phyloP scores from a whole-genome alignment of 2,888 invertebrate genomes.

The Onchidella celtica region DNA sequence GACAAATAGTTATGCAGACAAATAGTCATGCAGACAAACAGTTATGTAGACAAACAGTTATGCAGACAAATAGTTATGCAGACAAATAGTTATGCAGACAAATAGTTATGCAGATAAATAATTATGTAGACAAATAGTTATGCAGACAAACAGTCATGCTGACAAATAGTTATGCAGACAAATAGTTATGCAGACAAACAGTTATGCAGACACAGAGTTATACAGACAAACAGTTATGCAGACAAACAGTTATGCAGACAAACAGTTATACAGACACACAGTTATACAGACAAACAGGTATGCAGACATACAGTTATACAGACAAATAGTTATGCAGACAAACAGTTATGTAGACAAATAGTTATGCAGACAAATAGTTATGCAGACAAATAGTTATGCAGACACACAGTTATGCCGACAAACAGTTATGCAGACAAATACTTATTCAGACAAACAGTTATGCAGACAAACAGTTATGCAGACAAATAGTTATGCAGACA shows the following conservation, averaged over 20 bases:
- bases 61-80: background rate
- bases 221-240: too few relatives aligned
- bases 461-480: background rate
- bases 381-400: background rate
- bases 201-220: too few relatives aligned
- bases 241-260: background rate
- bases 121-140: background rate
- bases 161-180: background rate
- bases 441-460: background rate
- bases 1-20: too few relatives aligned
- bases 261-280: background rate
- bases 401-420: background rate
- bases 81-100: background rate
- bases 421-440: background rate
- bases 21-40: too few relatives aligned
- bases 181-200: too few relatives aligned
- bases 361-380: background rate
- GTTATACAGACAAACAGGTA: background rate
- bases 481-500: background rate
- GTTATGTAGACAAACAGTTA: too few relatives aligned
- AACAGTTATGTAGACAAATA: background rate
- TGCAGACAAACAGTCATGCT: background rate
- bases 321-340: background rate
- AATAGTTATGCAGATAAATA: background rate
- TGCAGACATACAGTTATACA: background rate